These are phyloP conservation scores for Drosophila arawakana DNA, from an alignment of 1,140 invertebrate genomes.

Conservation along the genomic window DNA sequence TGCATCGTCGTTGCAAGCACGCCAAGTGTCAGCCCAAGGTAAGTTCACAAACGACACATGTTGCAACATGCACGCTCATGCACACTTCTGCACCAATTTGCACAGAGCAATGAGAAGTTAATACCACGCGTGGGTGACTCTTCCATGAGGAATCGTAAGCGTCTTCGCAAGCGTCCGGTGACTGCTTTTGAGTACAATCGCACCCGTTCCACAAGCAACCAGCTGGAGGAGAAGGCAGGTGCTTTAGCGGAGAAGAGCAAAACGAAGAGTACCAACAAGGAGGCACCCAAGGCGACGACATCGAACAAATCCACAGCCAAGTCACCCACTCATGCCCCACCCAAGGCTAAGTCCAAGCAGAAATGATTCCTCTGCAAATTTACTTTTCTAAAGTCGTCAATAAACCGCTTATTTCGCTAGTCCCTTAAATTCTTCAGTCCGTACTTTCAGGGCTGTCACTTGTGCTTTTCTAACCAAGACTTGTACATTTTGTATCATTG, in stretches of 20 bases:
- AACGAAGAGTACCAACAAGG: not conserved
- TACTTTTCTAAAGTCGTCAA: not conserved
- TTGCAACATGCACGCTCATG: not conserved
- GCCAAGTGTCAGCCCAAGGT: conserved; percentile 43
- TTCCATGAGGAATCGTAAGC: conserved; percentile 28
- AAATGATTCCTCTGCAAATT: not conserved
- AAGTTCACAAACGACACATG: conserved; percentile 13
- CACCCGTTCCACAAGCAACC: not conserved
- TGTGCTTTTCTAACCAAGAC: too few species aligned
- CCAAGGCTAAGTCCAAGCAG: not conserved
- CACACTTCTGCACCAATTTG: not conserved
- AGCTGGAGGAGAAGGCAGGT: too few species aligned
- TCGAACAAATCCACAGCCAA: conserved; percentile 5
- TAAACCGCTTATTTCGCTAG: not conserved
- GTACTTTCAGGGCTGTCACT: too few species aligned
- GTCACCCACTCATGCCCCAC: conserved; percentile 5
- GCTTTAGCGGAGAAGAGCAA: not conserved
- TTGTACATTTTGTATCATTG: too few species aligned
- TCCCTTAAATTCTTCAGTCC: too few species aligned
- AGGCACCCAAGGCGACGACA: not conserved
- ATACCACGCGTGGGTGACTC: conserved; percentile 20
- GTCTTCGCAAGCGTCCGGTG: conserved; percentile 38
- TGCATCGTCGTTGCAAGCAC: conserved; percentile 36
- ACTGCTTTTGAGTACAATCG: conserved; percentile 47
- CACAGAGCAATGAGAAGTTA: conserved; percentile 29